Conservation (phyloP, 2,797 vertebrate genomes). For the Philypnodon macrostomus region DNA sequence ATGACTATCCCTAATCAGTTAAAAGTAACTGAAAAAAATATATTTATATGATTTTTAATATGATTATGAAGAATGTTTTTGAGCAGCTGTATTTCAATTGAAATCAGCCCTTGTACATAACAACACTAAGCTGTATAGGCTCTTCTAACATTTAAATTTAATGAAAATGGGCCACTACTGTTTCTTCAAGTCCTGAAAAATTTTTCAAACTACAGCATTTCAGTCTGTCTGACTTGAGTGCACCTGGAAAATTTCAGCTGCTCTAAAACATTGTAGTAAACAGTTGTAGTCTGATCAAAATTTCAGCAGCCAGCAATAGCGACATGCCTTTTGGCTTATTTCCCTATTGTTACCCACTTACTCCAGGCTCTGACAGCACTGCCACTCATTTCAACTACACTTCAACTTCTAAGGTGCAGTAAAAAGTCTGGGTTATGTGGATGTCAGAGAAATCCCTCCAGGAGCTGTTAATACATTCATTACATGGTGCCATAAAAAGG, state of each 20-base stretch:
- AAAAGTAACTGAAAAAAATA: no score
- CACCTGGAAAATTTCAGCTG: not conserved
- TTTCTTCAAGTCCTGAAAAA: not conserved
- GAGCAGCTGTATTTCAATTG: no score
- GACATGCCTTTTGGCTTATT: conserved; percentile 1
- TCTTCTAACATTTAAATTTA: not conserved
- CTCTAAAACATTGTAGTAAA: not conserved
- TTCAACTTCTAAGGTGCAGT: not conserved
- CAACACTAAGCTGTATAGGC: not conserved
- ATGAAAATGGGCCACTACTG: not conserved
- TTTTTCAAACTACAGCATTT: not conserved
- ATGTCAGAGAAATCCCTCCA: conserved; percentile 1
- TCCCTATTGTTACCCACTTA: conserved; percentile 4
- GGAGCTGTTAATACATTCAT: conserved; percentile 4
- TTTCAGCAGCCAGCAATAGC: not conserved
- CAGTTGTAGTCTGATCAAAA: conserved; percentile 1
- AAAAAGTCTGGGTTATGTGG: not conserved
- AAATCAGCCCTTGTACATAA: no score
- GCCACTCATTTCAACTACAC: conserved; percentile 1
- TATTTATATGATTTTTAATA: no score
- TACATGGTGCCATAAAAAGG: conserved; percentile 13
- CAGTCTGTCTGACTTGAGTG: not conserved
- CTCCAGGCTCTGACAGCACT: conserved; percentile 4
- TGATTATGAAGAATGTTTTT: no score
- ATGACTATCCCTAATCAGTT: no score